These are phyloP conservation scores for Pteria penguin DNA, from an alignment of 2,888 invertebrate genomes.

Conservation along the genomic window DNA sequence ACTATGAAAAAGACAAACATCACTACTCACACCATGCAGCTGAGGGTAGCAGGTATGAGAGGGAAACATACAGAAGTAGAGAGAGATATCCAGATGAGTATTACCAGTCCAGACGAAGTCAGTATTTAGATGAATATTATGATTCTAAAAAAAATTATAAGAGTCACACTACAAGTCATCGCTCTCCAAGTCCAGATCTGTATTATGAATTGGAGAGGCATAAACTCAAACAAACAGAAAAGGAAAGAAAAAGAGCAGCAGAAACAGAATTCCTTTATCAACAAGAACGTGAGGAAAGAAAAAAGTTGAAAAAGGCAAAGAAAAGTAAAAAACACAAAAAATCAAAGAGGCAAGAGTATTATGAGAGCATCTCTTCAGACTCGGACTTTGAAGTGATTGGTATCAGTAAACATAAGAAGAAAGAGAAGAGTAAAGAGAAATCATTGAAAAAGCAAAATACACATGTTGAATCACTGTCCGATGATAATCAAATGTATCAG, in stretches of 20 bases:
- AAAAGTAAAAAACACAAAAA: conserved; percentile 27
- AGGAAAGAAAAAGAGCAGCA: not conserved
- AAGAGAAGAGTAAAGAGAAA: not conserved
- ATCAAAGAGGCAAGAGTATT: conserved; percentile 3
- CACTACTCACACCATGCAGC: too few relatives aligned
- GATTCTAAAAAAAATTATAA: not conserved
- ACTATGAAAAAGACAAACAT: not conserved
- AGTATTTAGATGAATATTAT: not conserved
- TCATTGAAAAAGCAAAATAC: not conserved
- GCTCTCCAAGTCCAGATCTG: not conserved
- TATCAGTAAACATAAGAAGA: conserved; percentile 1
- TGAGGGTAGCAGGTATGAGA: not conserved
- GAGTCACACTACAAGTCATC: not conserved
- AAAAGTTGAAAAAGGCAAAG: conserved; percentile 32
- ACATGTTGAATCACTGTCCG: not conserved
- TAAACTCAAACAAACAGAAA: not conserved
- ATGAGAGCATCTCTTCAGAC: conserved; percentile 9
- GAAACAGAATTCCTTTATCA: not conserved
- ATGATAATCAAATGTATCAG: not conserved
- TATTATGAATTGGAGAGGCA: not conserved
- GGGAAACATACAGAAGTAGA: not conserved
- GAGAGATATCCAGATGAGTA: not conserved
- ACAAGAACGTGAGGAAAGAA: conserved; percentile 9
- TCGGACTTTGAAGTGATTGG: conserved; percentile 25
- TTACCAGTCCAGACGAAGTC: not conserved